phyloP scores from a whole-genome alignment of 1,140 invertebrate genomes.

The Scylla paramamosain region DNA sequence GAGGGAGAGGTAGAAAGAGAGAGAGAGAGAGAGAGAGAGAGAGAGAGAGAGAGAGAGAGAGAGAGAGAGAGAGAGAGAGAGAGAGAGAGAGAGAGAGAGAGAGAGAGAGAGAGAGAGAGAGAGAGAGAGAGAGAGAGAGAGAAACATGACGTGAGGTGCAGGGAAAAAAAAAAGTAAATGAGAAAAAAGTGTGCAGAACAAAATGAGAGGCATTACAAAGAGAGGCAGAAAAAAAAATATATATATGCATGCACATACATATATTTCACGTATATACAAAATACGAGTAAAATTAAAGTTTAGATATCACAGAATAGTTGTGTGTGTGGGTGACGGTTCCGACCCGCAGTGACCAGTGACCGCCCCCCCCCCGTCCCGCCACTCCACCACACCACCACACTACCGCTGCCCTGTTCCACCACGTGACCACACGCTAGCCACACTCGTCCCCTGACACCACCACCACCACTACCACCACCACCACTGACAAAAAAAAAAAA shows the following conservation, averaged over 20 bases:
- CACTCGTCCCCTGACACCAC: not conserved
- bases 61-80: not conserved
- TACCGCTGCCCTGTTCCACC: no score
- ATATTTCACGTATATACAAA: not conserved
- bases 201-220: slow-evolving; percentile 11
- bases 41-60: not conserved
- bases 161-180: not conserved
- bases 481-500: not conserved
- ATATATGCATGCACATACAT: not conserved
- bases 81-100: not conserved
- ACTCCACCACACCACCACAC: not conserved
- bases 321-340: not conserved
- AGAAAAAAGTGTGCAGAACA: not conserved
- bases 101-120: no score
- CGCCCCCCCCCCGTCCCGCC: not conserved
- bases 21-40: not conserved
- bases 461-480: not conserved
- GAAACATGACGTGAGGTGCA: not conserved
- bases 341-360: not conserved
- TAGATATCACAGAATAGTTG: not conserved
- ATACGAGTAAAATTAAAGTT: not conserved
- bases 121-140: not conserved
- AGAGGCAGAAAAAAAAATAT: not conserved
- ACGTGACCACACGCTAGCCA: no score
- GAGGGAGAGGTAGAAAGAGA: no score